A percentile compares a stretch with the other conserved stretches of the same genome.
Conservation (phyloP, 30 jellyfish, hydroid and myxozoan genomes). For the Turritopsis dohrnii region DNA sequence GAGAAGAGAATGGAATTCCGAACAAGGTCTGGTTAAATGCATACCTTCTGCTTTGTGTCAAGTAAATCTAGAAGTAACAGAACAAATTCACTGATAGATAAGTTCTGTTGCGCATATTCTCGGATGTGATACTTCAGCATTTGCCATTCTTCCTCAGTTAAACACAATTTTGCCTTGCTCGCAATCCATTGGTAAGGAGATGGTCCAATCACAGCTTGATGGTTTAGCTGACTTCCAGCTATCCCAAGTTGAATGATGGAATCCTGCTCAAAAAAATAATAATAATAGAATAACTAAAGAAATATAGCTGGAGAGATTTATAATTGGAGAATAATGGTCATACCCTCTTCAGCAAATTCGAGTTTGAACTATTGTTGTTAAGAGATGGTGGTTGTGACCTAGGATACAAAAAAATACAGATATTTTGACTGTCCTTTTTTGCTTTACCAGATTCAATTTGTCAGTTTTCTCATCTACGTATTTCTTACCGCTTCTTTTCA, state of each 20-base stretch:
- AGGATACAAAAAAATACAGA: too few species aligned
- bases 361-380: background rate
- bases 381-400: background rate
- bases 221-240: slow-evolving; percentile 80
- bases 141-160: slow-evolving; percentile 56
- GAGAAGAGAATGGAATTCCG: too few species aligned
- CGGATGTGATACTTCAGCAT: slow-evolving; percentile 68
- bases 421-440: too few species aligned
- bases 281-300: too few species aligned
- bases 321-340: too few species aligned
- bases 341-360: background rate
- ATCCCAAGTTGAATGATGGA: slow-evolving; percentile 75
- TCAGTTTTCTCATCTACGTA: too few species aligned
- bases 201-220: slow-evolving; percentile 66
- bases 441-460: too few species aligned
- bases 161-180: slow-evolving; percentile 53
- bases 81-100: slow-evolving; percentile 69
- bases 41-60: slow-evolving; percentile 68
- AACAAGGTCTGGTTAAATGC: background rate
- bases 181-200: slow-evolving; percentile 54
- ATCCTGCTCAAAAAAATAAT: slow-evolving; percentile 49
- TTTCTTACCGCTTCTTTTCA: too few species aligned
- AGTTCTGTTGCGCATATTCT: slow-evolving; percentile 50
- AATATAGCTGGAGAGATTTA: background rate
- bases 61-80: slow-evolving; percentile 53